These are phyloP conservation scores for Micrasema longulum DNA, from an alignment of 1,140 invertebrate species.

Conservation along the genomic window DNA sequence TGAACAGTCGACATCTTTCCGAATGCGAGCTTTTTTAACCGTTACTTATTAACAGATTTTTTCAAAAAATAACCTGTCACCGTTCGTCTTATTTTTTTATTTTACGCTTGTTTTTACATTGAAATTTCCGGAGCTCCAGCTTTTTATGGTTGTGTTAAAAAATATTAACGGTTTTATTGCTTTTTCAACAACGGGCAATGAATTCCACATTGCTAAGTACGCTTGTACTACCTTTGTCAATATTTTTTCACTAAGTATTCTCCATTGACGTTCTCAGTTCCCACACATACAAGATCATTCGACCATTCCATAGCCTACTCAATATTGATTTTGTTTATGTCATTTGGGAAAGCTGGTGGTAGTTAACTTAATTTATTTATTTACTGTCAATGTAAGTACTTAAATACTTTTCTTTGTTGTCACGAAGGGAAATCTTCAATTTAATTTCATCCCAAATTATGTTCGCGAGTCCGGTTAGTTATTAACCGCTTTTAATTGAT, in stretches of 20 bases:
- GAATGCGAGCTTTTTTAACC: too few relatives aligned
- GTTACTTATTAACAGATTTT: too few relatives aligned
- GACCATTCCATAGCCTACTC: constrained; percentile 7
- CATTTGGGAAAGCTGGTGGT: constrained; percentile 2
- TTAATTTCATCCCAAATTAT: not conserved
- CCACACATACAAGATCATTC: constrained; percentile 1
- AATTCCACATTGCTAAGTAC: not conserved
- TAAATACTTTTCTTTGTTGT: constrained; percentile 3
- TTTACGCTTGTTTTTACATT: too few relatives aligned
- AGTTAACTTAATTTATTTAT: not conserved
- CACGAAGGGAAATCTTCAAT: constrained; percentile 22
- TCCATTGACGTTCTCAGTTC: not conserved
- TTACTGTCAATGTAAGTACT: not conserved
- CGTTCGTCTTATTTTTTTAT: too few relatives aligned
- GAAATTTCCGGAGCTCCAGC: too few relatives aligned
- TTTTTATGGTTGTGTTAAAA: constrained; percentile 8
- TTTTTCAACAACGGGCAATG: not conserved
- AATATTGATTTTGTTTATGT: constrained; percentile 15
- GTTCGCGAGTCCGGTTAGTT: not conserved
- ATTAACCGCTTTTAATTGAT: too few relatives aligned
- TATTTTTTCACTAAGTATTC: constrained; percentile 11
- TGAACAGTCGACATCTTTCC: too few relatives aligned
- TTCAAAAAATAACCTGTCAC: too few relatives aligned
- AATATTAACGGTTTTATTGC: constrained; percentile 5
- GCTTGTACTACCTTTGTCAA: constrained; percentile 23